Percentiles rank a stretch among this genome's conserved stretches.
Conservation (phyloP, 2,113 vertebrate genomes). For the Gymnorhina tibicen region DNA sequence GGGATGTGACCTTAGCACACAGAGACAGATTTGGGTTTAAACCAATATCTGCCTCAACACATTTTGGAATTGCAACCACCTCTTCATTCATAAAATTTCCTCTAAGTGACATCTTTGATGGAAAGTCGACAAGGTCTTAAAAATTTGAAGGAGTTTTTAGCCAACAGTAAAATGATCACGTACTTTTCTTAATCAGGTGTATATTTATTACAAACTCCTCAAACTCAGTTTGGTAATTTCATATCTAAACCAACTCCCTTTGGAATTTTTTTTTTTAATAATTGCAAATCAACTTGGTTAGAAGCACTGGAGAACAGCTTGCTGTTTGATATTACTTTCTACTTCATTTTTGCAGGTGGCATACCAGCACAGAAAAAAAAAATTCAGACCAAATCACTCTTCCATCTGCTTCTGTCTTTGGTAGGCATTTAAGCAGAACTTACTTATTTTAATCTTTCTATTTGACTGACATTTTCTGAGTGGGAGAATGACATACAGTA, state of each 20-base stretch:
- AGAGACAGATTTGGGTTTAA: background rate
- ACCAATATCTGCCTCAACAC: background rate
- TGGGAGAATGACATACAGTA: background rate
- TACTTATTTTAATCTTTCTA: conserved; percentile 3
- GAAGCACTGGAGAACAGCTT: background rate
- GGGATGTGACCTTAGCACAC: background rate
- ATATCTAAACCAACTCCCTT: background rate
- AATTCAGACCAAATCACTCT: background rate
- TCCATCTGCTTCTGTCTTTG: conserved; percentile 31
- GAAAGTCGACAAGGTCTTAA: background rate
- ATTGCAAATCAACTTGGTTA: background rate
- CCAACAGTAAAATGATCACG: background rate
- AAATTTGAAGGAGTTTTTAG: background rate
- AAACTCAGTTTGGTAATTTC: background rate
- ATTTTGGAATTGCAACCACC: background rate
- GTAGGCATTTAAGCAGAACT: conserved; percentile 3
- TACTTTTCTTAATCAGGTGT: background rate
- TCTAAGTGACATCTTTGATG: background rate
- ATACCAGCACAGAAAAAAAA: background rate
- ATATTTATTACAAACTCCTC: background rate
- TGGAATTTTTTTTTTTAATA: background rate
- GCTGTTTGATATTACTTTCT: background rate
- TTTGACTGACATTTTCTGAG: conserved; percentile 34
- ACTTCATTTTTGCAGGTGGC: background rate
- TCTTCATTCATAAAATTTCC: background rate